Evolutionary conservation across 1,140 invertebrate species (phyloP).

Genomic region (Amphibalanus amphitrite): DNA sequence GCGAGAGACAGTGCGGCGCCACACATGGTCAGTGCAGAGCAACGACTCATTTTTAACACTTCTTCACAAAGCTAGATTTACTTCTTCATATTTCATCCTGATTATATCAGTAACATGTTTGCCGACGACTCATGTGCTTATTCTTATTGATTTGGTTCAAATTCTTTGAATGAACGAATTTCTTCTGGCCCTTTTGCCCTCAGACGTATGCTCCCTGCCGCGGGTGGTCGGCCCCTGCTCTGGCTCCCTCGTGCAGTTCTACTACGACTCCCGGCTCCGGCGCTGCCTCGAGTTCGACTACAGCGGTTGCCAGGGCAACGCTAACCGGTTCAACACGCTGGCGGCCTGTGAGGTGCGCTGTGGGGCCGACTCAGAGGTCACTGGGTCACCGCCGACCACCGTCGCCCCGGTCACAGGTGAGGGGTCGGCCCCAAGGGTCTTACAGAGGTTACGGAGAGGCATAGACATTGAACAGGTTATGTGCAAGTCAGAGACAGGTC

Average conservation of each 20-base stretch:
- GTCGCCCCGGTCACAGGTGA: too few species aligned
- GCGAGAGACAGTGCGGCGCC: conserved; percentile 51
- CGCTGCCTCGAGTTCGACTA: conserved; percentile 51
- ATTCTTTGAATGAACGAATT: too few species aligned
- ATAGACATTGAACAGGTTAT: too few species aligned
- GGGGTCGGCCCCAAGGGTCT: too few species aligned
- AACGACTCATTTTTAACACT: too few species aligned
- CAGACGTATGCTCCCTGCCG: conserved; percentile 52
- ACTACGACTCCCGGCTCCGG: conserved; percentile 45
- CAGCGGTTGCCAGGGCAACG: conserved; percentile 65
- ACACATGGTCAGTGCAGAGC: conserved; percentile 39
- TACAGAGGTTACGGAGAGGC: too few species aligned
- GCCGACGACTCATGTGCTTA: conserved; percentile 2
- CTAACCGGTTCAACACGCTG: conserved; percentile 37
- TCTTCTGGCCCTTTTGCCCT: too few species aligned
- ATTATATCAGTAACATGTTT: not conserved
- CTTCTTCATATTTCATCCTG: too few species aligned
- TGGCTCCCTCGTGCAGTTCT: conserved; percentile 45
- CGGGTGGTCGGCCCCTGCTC: conserved; percentile 50
- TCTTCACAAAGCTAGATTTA: too few species aligned
- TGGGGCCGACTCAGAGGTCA: conserved; percentile 12
- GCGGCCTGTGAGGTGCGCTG: conserved; percentile 27
- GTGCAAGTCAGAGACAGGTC: too few species aligned
- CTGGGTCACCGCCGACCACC: too few species aligned
- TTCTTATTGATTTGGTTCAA: not conserved